phyloP scores from a whole-genome alignment of 2,888 invertebrate species.

The Acleris literana region DNA sequence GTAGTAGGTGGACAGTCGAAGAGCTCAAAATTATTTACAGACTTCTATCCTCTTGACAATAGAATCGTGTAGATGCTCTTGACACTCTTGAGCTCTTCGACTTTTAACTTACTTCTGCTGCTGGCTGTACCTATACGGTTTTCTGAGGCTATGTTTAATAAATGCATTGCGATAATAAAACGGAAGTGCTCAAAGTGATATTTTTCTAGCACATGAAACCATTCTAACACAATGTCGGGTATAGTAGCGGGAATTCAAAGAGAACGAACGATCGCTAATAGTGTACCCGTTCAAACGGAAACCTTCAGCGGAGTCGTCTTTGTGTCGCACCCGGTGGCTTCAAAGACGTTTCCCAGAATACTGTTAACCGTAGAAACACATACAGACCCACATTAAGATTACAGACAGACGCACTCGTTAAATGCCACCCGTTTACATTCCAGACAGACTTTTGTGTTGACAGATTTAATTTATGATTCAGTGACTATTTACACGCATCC shows the following conservation, averaged over 20 bases:
- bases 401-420: constrained; percentile 12
- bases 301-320: constrained; percentile 7
- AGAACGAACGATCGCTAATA: neutral
- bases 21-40: no score
- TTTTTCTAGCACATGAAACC: no score
- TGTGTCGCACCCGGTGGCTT: constrained; percentile 6
- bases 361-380: constrained; percentile 20
- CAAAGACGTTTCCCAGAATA: constrained; percentile 24
- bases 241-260: neutral
- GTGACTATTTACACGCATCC: neutral
- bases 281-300: constrained; percentile 2
- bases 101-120: no score
- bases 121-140: no score
- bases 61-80: no score
- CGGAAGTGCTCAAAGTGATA: no score
- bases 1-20: no score
- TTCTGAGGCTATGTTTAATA: no score
- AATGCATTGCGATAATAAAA: no score
- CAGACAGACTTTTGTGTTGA: neutral
- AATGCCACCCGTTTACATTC: neutral
- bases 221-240: no score
- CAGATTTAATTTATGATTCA: neutral
- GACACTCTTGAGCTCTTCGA: no score
- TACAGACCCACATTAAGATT: constrained; percentile 5
- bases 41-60: no score